Conservation (phyloP, 2,888 invertebrate species). For the Drosophila rubida region DNA sequence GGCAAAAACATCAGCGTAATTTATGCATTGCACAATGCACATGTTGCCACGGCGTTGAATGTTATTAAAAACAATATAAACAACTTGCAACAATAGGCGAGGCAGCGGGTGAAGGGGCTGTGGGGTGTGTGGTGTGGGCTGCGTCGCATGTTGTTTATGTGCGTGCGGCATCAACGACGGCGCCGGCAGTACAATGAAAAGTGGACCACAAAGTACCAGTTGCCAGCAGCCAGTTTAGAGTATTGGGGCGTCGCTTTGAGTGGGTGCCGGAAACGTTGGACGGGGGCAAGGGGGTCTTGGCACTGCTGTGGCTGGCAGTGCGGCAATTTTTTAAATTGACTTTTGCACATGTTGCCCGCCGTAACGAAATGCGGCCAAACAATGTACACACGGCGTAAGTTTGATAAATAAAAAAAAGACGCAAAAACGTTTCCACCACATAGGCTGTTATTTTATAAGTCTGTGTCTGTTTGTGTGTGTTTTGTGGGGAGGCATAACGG, state of each 20-base stretch:
- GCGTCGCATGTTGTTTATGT: constrained; percentile 59
- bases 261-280: constrained; percentile 8
- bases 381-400: constrained; percentile 44
- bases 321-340: constrained; percentile 80
- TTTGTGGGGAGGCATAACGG: constrained; percentile 23
- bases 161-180: constrained; percentile 37
- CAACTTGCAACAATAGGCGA: constrained; percentile 58
- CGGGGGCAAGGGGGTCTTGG: constrained; percentile 29
- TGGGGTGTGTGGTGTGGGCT: not conserved
- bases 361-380: constrained; percentile 69
- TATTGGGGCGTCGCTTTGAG: not conserved
- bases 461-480: constrained; percentile 19
- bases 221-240: constrained; percentile 46
- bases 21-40: constrained; percentile 67
- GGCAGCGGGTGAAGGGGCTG: not conserved
- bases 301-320: constrained; percentile 41
- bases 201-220: constrained; percentile 73
- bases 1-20: constrained; percentile 59
- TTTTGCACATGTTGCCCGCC: constrained; percentile 78
- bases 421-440: constrained; percentile 21
- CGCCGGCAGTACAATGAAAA: constrained; percentile 48
- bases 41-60: constrained; percentile 67
- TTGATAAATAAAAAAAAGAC: constrained; percentile 26
- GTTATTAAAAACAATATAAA: constrained; percentile 79
- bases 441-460: constrained; percentile 29